Percentiles rank a stretch among this genome's conserved stretches.
Evolutionary conservation across 2,888 invertebrate species (phyloP).

Genomic region (Neoaliturus tenellus): DNA sequence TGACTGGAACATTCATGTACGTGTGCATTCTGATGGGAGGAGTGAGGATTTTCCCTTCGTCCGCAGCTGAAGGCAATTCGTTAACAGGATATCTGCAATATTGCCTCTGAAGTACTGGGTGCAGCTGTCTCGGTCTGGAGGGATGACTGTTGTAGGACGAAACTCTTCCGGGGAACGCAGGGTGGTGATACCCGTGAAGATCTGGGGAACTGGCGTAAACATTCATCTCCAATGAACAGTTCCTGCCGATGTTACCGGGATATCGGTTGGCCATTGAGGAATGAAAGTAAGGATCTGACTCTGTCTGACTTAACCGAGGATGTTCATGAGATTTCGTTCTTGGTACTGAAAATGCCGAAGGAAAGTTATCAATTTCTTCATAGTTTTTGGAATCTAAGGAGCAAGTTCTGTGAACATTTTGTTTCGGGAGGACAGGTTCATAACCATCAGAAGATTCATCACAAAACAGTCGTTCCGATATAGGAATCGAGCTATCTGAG

Average conservation of each 20-base stretch:
- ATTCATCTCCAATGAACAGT: not conserved
- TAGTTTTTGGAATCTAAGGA: conserved; percentile 39
- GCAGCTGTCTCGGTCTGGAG: conserved; percentile 9
- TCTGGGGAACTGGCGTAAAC: conserved; percentile 28
- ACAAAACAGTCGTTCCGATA: conserved; percentile 30
- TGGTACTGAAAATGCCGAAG: conserved; percentile 26
- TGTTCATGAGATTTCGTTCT: conserved; percentile 42
- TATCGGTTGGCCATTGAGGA: not conserved
- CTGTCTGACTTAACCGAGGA: not conserved
- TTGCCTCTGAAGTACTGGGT: conserved; percentile 32
- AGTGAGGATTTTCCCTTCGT: conserved; percentile 28
- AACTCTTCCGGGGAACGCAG: not conserved
- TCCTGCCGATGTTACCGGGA: not conserved
- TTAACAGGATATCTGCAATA: conserved; percentile 31
- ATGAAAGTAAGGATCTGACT: conserved; percentile 19
- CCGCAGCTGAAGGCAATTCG: not conserved
- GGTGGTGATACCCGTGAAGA: conserved; percentile 12
- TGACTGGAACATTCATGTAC: conserved; percentile 36
- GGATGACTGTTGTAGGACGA: conserved; percentile 33
- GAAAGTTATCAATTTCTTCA: conserved; percentile 45
- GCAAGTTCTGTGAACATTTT: conserved; percentile 35
- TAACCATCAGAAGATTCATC: conserved; percentile 38
- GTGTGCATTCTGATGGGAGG: conserved; percentile 38
- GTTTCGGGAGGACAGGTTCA: conserved; percentile 23
- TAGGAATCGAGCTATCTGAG: conserved; percentile 39